Percentiles rank a stretch among this genome's conserved stretches.
Evolutionary conservation across 2,113 vertebrate species (phyloP).

Genomic region (Entosphenus tridentatus): DNA sequence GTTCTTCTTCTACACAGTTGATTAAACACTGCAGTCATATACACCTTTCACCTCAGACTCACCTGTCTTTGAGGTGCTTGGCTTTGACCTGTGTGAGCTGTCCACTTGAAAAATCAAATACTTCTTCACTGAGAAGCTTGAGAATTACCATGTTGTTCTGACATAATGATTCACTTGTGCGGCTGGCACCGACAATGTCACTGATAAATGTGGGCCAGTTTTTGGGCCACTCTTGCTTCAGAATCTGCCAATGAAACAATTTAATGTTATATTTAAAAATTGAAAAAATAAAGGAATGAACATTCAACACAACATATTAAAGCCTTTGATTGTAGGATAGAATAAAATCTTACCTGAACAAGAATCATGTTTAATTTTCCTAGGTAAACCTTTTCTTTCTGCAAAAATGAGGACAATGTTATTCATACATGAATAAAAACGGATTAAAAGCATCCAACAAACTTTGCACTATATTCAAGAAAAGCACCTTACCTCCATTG

Average conservation of each 20-base stretch:
- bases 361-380: slow-evolving; percentile 96
- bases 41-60: slow-evolving; percentile 15
- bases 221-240: slow-evolving; percentile 98
- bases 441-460: too few species aligned
- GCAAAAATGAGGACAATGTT: slow-evolving; percentile 11
- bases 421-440: slow-evolving; percentile 9
- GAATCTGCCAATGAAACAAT: slow-evolving; percentile 30
- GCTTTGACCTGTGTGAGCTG: slow-evolving; percentile 98
- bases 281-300: neutral
- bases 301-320: neutral
- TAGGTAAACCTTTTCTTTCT: slow-evolving; percentile 92
- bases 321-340: neutral
- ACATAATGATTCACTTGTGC: slow-evolving; percentile 89
- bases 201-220: slow-evolving; percentile 98
- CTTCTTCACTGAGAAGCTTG: slow-evolving; percentile 87
- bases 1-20: too few species aligned
- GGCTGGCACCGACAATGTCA: slow-evolving; percentile 87
- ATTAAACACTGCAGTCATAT: too few species aligned
- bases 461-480: too few species aligned
- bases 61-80: slow-evolving; percentile 98
- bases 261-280: neutral
- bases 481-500: slow-evolving; percentile 50
- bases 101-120: slow-evolving; percentile 96
- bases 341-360: slow-evolving; percentile 49
- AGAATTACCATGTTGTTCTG: slow-evolving; percentile 98